A percentile compares a stretch with the other conserved stretches of the same genome.
phyloP scores from a whole-genome alignment of 1,140 invertebrate genomes.

The Amphibalanus amphitrite region DNA sequence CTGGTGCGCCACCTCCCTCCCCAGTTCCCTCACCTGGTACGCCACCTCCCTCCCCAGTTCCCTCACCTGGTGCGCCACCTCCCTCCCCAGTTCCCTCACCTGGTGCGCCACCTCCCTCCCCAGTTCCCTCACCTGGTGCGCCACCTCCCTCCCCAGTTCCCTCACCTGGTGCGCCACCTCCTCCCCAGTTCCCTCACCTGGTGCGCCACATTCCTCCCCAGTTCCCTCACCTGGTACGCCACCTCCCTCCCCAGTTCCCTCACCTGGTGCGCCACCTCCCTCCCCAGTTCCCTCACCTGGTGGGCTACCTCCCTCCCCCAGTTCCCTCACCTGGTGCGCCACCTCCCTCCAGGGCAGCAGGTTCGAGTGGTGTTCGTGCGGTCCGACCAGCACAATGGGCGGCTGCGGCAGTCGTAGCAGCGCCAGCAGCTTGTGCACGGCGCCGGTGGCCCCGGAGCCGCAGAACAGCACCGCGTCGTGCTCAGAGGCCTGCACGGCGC shows the following conservation, averaged over 20 bases:
- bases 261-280: constrained; percentile 57
- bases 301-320: constrained; percentile 56
- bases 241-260: constrained; percentile 18
- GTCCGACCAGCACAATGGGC: constrained; percentile 49
- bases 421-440: constrained; percentile 47
- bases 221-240: no score
- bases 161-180: constrained; percentile 51
- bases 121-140: no score
- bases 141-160: no score
- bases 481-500: constrained; percentile 57
- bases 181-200: constrained; percentile 51
- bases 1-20: no score
- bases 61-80: no score
- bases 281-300: constrained; percentile 51
- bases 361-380: constrained; percentile 67
- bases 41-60: no score
- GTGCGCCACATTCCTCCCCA: constrained; percentile 13
- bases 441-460: constrained; percentile 50
- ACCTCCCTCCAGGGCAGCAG: constrained; percentile 65
- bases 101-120: no score
- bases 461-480: constrained; percentile 68
- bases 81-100: no score
- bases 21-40: no score
- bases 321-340: constrained; percentile 56
- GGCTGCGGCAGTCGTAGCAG: constrained; percentile 39